Evolutionary conservation across 2,888 invertebrate species (phyloP).

Genomic region (Cerastis rubricosa): DNA sequence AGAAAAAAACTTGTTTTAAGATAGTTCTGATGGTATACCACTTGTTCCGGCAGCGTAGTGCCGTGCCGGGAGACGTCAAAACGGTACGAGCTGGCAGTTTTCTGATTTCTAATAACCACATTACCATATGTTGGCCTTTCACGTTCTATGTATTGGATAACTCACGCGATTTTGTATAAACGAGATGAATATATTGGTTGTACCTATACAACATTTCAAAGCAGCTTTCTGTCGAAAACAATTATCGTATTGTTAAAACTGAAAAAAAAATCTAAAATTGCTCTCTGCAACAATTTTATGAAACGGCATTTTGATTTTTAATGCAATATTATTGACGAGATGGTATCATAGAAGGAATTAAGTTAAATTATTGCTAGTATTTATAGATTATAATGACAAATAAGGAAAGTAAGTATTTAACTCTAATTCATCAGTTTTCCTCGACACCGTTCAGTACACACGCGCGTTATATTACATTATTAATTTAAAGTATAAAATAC

Average conservation of each 20-base stretch:
- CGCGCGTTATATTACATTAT: conserved; percentile 51
- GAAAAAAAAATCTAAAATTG: too few species aligned
- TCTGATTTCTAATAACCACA: conserved; percentile 86
- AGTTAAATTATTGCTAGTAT: conserved; percentile 20
- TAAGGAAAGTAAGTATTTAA: conserved; percentile 61
- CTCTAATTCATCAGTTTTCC: conserved; percentile 75
- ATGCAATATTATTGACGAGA: background rate
- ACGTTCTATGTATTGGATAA: conserved; percentile 82
- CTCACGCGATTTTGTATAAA: conserved; percentile 73
- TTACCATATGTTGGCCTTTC: conserved; percentile 88
- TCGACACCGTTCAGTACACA: conserved; percentile 61
- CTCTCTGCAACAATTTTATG: conserved; percentile 1
- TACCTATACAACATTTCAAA: conserved; percentile 13
- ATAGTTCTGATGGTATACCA: conserved; percentile 67
- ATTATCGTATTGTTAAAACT: background rate
- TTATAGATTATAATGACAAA: conserved; percentile 52
- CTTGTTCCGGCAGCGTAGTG: conserved; percentile 70
- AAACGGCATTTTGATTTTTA: background rate
- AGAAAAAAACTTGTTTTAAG: conserved; percentile 61
- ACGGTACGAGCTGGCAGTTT: conserved; percentile 75
- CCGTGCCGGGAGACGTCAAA: conserved; percentile 69
- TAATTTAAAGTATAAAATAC: conserved; percentile 13
- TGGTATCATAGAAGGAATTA: conserved; percentile 17
- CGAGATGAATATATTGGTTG: conserved; percentile 29
- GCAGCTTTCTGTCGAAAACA: conserved; percentile 18